A percentile compares a stretch with the other conserved stretches of the same genome.
phyloP scores from a whole-genome alignment of 2,797 vertebrate species.

The Acanthiza pusilla region DNA sequence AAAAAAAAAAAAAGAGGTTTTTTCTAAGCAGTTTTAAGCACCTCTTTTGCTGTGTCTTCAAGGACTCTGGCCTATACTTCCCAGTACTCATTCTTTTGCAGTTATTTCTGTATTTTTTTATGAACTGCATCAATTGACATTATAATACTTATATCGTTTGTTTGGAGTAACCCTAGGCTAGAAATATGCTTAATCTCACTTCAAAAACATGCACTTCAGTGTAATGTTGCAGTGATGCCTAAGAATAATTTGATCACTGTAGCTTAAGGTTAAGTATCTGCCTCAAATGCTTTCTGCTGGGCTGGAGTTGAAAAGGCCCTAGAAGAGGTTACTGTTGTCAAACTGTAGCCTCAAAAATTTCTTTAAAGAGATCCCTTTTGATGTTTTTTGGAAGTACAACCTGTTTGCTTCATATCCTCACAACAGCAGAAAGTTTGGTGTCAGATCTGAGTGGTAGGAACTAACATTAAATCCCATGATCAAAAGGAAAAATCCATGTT shows the following conservation, averaged over 20 bases:
- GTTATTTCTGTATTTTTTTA: not conserved
- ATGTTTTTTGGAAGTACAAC: not conserved
- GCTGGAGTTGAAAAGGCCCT: not conserved
- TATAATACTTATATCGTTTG: not conserved
- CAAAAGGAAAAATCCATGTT: not conserved
- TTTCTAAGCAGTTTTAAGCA: not conserved
- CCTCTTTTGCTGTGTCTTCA: not conserved
- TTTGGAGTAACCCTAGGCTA: not conserved
- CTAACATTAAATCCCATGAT: not conserved
- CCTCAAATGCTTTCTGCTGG: not conserved
- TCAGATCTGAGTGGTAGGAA: not conserved
- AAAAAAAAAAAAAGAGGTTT: not conserved
- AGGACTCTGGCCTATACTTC: not conserved
- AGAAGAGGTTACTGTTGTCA: not conserved
- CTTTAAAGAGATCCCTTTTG: not conserved
- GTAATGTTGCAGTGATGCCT: not conserved
- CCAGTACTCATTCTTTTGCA: not conserved
- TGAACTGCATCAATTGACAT: not conserved
- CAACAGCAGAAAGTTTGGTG: not conserved
- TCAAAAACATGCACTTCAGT: not conserved
- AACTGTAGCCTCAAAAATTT: not conserved
- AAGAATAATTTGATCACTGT: not conserved
- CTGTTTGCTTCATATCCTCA: not conserved
- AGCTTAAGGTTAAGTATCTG: not conserved
- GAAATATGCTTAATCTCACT: not conserved